Base-by-base conservation (phyloP, 2,797 vertebrate genomes). In the Bovichtus diacanthus region DNA sequence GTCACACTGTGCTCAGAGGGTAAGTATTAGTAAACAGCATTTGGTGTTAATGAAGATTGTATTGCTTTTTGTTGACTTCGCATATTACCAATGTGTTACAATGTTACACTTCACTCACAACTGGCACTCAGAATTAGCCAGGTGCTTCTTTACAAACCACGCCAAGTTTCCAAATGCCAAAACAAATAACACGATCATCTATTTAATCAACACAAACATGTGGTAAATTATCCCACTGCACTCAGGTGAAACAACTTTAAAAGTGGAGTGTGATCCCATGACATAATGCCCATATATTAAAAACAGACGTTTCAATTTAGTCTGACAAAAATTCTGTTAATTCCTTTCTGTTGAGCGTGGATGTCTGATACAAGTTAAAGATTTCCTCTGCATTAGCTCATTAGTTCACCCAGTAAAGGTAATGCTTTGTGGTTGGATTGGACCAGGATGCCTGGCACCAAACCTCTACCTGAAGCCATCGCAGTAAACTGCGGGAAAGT, bases 61-160 rank as follows among this genome's bases (percentile, higher is more conserved):
- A 76, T 63, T 51, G 16, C 19, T 59, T 34, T 83, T 64, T 72
- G 51, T 49, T 68, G 62, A 77, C 46, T 75, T 51, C n/a, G n/a
- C n/a, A 25, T 23, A 47, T 76, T 65, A 70, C 56, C 34, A 50
- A 56, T 8, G 71, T 82, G 44, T 55, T 47, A 36, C n/a, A 50
- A 39, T 53, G 29, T 47, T 43, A 9, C 34, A 90, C 94, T 94
- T 95, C 63, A 95, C 75, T 85, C 94, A 93, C 79, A 96, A 96
- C 0, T 92, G 80, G 60, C 94, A 85, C 50, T 87, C 78, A 1
- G 93, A 82, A 64, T 94, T 80, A 6, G 88, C 92, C 85, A 96
- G 93, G 84, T 96, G 95, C 81, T 86, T 91, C 84, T 91, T 93
- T 70, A 96, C 94, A 44, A 96, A 96, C 78, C 84, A 88, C 81